Base-by-base conservation (phyloP, 2,888 invertebrate species). In the Tridacna crocea region DNA sequence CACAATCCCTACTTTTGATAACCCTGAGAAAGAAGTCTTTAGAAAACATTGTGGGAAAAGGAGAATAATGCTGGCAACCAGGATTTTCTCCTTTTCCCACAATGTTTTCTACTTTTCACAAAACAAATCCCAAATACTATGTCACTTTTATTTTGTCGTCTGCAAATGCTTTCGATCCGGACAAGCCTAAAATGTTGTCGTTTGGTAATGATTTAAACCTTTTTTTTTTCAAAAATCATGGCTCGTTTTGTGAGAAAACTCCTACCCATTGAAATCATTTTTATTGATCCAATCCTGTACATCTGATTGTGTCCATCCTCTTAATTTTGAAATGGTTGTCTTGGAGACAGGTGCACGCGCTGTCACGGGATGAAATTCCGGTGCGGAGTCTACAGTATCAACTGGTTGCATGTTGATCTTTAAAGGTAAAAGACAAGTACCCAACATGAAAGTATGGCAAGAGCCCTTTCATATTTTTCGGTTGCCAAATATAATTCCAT, bases 281-380 rank as follows among this genome's bases (percentile, higher is more conserved):
- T 77, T 81, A 24, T 79, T 72, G 47, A 81, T 72, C 85, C 85
- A 86, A 26, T 79, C 74, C 51, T 72, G 77, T 13, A 86, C 77
- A 60, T 89, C 88, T 11, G 58, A 55, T 12, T 60, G n/a, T 55
- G 70, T 83, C 89, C 89, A 89, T 65, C 79, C 76, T 51, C 83
- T 82, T 24, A 89, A 61, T 3, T 68, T 60, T 15, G 27, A 66
- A 22, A 79, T n/a, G 6, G 73, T 78, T 70, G 55, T 70, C 73
- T 24, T 74, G 70, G 70, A 11, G 61, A 72, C 72, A 27, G 24
- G 4, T 17, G 17, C 48, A 47, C 72, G 17, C 60, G 47, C 55
- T 1, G 63, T 26, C 22, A 26, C 72, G 46, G 65, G 75, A 58
- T 51, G 61, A 60, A 24, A n/a, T 22, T 2, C 47, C 19, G 27